Conservation (phyloP, 2,113 vertebrate genomes). For the Lamprologus speciosus region DNA sequence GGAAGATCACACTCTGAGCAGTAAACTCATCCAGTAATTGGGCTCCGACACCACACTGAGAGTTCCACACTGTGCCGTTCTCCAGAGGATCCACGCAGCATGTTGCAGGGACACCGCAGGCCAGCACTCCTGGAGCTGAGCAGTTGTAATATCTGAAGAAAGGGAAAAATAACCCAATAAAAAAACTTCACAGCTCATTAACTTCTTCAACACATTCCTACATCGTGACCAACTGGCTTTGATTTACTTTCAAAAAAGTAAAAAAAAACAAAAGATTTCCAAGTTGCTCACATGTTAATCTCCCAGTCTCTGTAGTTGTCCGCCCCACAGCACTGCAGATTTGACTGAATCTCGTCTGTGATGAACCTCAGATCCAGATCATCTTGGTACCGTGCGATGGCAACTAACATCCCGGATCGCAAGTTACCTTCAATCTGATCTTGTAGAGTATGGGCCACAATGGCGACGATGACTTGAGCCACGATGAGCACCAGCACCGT, state of each 20-base stretch:
- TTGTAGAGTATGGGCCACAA: conserved; percentile 66
- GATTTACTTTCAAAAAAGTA: background rate
- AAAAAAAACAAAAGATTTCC: background rate
- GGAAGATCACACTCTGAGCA: conserved; percentile 63
- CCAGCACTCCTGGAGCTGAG: conserved; percentile 76
- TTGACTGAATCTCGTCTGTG: conserved; percentile 81
- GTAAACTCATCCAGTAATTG: conserved; percentile 65
- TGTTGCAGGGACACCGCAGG: conserved; percentile 83
- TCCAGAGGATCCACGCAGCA: conserved; percentile 80
- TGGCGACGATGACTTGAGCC: conserved; percentile 68
- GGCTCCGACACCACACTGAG: conserved; percentile 77
- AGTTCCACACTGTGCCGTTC: conserved; percentile 74
- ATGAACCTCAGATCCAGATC: conserved; percentile 85
- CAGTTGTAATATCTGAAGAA: conserved; percentile 87
- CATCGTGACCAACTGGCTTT: background rate
- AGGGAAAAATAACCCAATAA: background rate
- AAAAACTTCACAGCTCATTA: background rate
- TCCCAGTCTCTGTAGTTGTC: conserved; percentile 86
- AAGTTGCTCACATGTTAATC: conserved; percentile 79
- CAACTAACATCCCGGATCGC: conserved; percentile 63
- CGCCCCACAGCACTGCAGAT: conserved; percentile 83
- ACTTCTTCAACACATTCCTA: background rate
- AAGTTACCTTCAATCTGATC: conserved; percentile 63
- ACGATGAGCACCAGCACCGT: conserved; percentile 56
- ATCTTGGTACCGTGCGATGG: conserved; percentile 81